phyloP scores from a whole-genome alignment of 2,797 vertebrate genomes.

The Rousettus madagascariensis region DNA sequence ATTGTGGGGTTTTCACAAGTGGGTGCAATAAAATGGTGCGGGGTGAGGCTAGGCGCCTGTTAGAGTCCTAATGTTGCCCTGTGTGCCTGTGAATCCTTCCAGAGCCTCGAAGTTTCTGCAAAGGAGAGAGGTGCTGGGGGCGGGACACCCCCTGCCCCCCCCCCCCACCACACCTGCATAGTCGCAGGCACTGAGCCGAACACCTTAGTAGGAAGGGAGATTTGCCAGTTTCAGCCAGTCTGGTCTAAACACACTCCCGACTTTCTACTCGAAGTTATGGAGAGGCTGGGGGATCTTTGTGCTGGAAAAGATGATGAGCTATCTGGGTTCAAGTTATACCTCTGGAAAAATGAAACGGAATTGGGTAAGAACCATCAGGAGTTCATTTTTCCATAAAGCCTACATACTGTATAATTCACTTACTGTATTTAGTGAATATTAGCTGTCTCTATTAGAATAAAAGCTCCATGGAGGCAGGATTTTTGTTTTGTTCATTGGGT shows the following conservation, averaged over 20 bases:
- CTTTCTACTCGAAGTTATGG: background rate
- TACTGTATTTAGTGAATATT: too few relatives aligned
- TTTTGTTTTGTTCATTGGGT: background rate
- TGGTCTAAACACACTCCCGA: background rate
- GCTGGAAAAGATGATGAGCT: background rate
- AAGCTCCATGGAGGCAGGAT: background rate
- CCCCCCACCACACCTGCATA: too few relatives aligned
- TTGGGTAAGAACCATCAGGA: background rate
- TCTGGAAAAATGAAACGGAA: background rate
- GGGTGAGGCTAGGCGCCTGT: background rate
- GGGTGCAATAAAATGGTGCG: background rate
- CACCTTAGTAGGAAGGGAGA: too few relatives aligned
- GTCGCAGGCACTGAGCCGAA: background rate
- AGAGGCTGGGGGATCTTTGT: background rate
- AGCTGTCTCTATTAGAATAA: background rate
- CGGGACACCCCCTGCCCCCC: rapidly evolving
- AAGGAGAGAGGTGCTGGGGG: background rate
- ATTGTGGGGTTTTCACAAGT: rapidly evolving
- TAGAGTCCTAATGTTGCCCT: background rate
- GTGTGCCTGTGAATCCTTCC: background rate
- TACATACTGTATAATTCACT: background rate
- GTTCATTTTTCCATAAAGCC: background rate
- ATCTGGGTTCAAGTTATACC: background rate
- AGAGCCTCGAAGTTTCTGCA: background rate
- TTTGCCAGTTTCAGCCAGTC: background rate